Evolutionary conservation across 2,888 invertebrate genomes (phyloP), one percentile per base, ranked within the genome.

Genomic region (Clusia tigrina): DNA sequence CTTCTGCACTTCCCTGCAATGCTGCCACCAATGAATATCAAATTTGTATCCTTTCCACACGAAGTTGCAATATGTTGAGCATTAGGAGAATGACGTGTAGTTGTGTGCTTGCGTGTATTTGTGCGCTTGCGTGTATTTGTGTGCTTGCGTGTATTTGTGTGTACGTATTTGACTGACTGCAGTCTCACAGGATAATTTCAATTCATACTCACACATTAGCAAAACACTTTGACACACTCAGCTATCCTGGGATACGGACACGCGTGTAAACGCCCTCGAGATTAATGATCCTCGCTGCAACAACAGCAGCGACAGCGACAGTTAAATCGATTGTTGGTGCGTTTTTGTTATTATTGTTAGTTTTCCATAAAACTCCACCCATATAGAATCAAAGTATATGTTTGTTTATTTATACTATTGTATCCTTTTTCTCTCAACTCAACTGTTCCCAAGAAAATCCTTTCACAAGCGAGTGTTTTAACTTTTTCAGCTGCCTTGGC

Each of bases 191-290:
- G 42, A 54, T 18, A 23, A 12, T 53, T 25, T 24, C 24, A 26
- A 26, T 25, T n/a, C n/a, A n/a, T n/a, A n/a, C n/a, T n/a, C n/a
- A n/a, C n/a, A n/a, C n/a, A n/a, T n/a, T n/a, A n/a, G n/a, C 17
- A 25, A 54, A 2, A 18, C 25, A 1, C n/a, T n/a, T 6, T 12
- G 15, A 15, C 26, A 25, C 15, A 54, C 15, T 5, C 54, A 52
- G n/a, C n/a, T n/a, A n/a, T 32, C 5, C 32, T 32, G 32, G 32
- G n/a, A 3, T n/a, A 38, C n/a, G 2, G 6, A 38, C n/a, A 38
- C 37, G 17, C 51, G 46, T 22, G 58, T 58, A 26, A 26, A 58
- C 58, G 58, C 58, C 58, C 51, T 58, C 51, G 58, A 58, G 58
- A 58, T 51, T 58, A 58, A 58, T 58, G 58, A 58, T 56, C 51